Evolutionary conservation across 2,797 vertebrate genomes (phyloP).

Genomic region (Spatula versicolor): DNA sequence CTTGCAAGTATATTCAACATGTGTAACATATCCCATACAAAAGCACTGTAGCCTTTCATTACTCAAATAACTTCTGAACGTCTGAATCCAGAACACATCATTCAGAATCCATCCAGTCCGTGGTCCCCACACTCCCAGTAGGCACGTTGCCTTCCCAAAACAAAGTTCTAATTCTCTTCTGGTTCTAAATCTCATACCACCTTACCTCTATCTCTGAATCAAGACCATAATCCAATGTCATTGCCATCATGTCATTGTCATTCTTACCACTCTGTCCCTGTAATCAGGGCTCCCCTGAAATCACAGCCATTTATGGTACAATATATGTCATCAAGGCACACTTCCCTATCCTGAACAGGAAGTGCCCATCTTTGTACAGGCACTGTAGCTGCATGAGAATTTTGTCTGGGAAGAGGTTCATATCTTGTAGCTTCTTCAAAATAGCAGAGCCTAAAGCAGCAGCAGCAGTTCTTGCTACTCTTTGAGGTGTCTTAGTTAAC

Average conservation of each 20-base stretch:
- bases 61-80: neutral
- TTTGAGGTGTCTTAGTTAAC: neutral
- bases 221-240: neutral
- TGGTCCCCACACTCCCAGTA: neutral
- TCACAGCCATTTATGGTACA: neutral
- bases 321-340: neutral
- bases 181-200: neutral
- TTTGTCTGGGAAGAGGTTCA: neutral
- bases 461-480: neutral
- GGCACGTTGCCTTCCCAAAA: neutral
- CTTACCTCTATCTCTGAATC: neutral
- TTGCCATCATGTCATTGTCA: neutral
- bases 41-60: neutral
- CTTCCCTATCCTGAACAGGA: neutral
- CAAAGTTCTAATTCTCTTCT: neutral
- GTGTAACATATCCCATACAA: neutral
- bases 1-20: neutral
- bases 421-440: neutral
- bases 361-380: neutral
- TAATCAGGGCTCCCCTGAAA: neutral
- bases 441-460: neutral
- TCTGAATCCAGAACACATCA: neutral
- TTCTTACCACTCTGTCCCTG: neutral
- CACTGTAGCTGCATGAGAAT: neutral
- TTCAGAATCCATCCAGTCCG: neutral